These are phyloP conservation scores for Fregetta grallaria DNA, from an alignment of 2,113 vertebrate genomes.

Conservation along the genomic window DNA sequence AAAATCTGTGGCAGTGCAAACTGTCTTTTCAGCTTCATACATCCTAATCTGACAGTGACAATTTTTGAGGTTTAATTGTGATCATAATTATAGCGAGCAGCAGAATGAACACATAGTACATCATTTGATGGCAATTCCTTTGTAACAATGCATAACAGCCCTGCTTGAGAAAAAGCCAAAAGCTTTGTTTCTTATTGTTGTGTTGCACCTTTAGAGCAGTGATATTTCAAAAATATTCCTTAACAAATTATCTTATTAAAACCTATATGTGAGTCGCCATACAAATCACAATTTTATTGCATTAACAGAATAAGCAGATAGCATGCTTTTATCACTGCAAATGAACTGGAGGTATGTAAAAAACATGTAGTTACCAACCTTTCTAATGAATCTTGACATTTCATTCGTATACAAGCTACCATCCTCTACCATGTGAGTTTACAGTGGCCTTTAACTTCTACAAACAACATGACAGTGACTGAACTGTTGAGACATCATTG, in stretches of 20 bases:
- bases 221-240: not conserved
- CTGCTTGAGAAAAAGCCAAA: not conserved
- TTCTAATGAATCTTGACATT: not conserved
- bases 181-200: not conserved
- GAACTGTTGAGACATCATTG: not conserved
- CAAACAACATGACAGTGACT: not conserved
- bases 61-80: constrained; percentile 36
- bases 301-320: not conserved
- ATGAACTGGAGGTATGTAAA: not conserved
- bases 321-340: not conserved
- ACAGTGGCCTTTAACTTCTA: not conserved
- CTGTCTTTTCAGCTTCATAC: not conserved
- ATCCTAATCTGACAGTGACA: not conserved
- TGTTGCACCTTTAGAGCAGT: not conserved
- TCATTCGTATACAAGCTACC: not conserved
- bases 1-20: not conserved
- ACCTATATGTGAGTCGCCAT: not conserved
- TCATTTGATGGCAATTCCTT: not conserved
- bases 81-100: constrained; percentile 7
- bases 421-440: not conserved
- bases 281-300: not conserved
- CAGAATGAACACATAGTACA: not conserved
- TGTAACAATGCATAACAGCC: not conserved
- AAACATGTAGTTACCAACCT: not conserved
- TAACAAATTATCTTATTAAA: not conserved